Base-by-base conservation (phyloP, 2,113 vertebrate genomes). In the Probosciger aterrimus region DNA sequence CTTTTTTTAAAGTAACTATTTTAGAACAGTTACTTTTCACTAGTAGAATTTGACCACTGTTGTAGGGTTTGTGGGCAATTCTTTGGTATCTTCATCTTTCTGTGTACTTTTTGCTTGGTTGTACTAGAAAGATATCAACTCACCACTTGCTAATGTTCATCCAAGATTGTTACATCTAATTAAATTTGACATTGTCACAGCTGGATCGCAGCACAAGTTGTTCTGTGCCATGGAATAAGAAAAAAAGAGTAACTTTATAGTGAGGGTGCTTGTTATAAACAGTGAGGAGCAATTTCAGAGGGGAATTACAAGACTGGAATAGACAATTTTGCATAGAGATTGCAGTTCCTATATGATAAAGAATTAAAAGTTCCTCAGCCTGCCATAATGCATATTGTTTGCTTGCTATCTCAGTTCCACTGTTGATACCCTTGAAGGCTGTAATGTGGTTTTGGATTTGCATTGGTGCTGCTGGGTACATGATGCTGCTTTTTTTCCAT, bases 1-100 rank as follows among this genome's bases (percentile, higher is more conserved):
- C 24, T 59, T 88, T 76, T 63, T 31, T 50, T 22, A 6, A 76
- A 96, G 22, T 63, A 92, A 69, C 52, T 94, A 25, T 92, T 97
- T 95, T 69, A 90, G 96, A 90, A 68, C 39, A 55, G 80, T 96
- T 90, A 95, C 76, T 93, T 71, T 50, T 96, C 39, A 83, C 11
- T 49, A 9, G 88, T 92, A 84, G 86, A 83, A 86, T 77, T 69
- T 83, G 75, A 41, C 68, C 30, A 46, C 0, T 63, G 60, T 39
- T 31, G 11, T 84, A n/a, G 57, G 28, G 25, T 52, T 64, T 82
- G 44, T 50, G 53, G 35, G 33, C 60, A 86, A 35, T 76, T 79
- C 68, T 86, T 82, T 75, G 20, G 24, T 25, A n/a, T 3, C 93
- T 76, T 77, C 43, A 57, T 60, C 18, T 65, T 82, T 65, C 43